Conservation (phyloP, 2,888 invertebrate species). For the Tanypteryx hageni region DNA sequence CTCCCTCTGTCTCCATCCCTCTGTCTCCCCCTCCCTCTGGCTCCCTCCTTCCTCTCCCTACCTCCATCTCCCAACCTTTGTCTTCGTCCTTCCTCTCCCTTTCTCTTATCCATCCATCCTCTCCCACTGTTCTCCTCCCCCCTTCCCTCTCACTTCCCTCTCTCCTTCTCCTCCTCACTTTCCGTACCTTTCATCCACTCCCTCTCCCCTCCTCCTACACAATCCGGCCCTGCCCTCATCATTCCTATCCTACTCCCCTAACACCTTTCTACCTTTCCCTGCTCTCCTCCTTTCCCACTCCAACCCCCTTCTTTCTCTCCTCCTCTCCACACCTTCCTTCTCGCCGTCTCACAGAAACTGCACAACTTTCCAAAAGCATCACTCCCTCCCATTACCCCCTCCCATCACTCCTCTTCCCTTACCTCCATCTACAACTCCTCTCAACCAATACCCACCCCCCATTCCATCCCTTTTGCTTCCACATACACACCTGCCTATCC, state of each 20-base stretch:
- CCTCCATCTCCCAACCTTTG: background rate
- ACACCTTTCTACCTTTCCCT: background rate
- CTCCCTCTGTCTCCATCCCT: background rate
- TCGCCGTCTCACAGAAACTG: background rate
- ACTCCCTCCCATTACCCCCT: background rate
- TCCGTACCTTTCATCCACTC: background rate
- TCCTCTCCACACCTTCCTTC: background rate
- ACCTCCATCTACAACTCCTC: background rate
- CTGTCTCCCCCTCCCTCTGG: background rate
- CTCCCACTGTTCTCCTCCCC: background rate
- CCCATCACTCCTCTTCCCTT: background rate
- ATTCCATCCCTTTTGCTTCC: no score
- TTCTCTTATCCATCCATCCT: background rate
- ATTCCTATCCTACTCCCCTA: slow-evolving; percentile 2
- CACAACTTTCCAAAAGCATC: background rate
- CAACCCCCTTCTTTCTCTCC: background rate
- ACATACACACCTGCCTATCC: slow-evolving; percentile 6
- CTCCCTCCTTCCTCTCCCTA: background rate
- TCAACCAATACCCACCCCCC: background rate
- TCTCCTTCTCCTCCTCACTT: background rate
- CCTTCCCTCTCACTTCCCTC: background rate
- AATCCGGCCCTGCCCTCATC: background rate
- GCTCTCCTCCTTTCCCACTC: background rate
- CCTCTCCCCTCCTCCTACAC: background rate
- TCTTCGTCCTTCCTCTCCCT: background rate